These are phyloP conservation scores for Semicossyphus pulcher DNA, from an alignment of 2,113 vertebrate genomes.

Conservation along the genomic window DNA sequence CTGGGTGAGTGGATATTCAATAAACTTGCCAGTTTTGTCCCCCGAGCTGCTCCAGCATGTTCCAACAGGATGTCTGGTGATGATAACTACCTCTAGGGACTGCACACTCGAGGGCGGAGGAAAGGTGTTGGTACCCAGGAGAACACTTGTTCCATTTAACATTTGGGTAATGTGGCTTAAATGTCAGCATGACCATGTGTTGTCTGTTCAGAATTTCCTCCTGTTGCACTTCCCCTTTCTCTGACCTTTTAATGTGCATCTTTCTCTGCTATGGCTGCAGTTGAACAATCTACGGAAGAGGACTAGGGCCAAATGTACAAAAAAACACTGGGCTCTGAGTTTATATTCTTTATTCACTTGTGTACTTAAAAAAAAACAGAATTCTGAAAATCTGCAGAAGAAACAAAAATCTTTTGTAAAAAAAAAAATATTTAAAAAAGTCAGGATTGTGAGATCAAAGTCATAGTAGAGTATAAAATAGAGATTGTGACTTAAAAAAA, in stretches of 20 bases:
- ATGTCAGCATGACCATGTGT: not conserved
- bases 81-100: conserved; percentile 45
- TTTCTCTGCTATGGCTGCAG: not conserved
- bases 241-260: not conserved
- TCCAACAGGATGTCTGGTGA: conserved; percentile 41
- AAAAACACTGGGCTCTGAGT: no score
- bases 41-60: conserved; percentile 43
- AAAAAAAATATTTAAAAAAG: no score
- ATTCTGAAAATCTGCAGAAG: no score
- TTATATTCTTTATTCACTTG: not conserved
- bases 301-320: not conserved
- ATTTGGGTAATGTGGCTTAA: not conserved
- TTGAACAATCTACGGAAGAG: not conserved
- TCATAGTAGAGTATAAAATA: no score
- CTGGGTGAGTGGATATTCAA: conserved; percentile 37
- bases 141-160: conserved; percentile 10
- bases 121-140: conserved; percentile 16
- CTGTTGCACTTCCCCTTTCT: conserved; percentile 14
- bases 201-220: not conserved
- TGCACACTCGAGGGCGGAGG: conserved; percentile 6
- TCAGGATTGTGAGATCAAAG: no score
- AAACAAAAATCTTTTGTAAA: no score
- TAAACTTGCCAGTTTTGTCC: conserved; percentile 12
- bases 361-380: no score
- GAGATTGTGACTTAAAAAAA: no score